Evolutionary conservation across 2,888 invertebrate species (phyloP), one percentile per base, ranked within the genome.

Genomic region (Ichneumon xanthorius): DNA sequence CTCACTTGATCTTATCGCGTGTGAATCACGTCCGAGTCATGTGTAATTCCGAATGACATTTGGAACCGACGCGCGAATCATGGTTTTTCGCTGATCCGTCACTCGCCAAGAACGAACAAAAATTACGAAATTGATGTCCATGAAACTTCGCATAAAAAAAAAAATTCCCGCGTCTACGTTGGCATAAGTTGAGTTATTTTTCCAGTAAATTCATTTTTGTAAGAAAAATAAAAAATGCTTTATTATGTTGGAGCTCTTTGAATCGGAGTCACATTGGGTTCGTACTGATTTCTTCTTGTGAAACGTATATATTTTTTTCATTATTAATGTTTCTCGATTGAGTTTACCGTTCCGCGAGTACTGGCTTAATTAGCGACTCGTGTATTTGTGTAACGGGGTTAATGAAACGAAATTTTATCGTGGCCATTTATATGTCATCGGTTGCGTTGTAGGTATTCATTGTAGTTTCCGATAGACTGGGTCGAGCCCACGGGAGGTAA

Each of bases 401-500:
- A 53, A 53, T 19, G 55, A 37, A 71, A 9, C 19, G 7, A 71
- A 71, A 53, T 71, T 50, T 50, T 55, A 63, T 53, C 16, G 33
- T 7, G 16, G 40, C 14, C 19, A 61, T 19, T 72, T 33, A 14
- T 22, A 33, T 30, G 14, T 37, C 26, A n/a, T 16, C 37, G n/a
- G 45, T 76, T 68, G 73, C 70, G 11, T 40, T 26, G 45, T 30
- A 37, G 16, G 19, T 22, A 19, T 61, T 55, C 53, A 37, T 22
- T 55, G n/a, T 53, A 53, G 40, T 70, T 78, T 53, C 14, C 53
- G 65, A 80, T 19, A 53, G 14, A 48, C 11, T 30, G 73, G 30
- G 11, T 58, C 37, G 58, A 75, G 58, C 45, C 75, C 67, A 67
- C 33, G 33, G 22, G 45, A 40, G 73, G 73, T 50, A 68, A 75